A percentile compares a stretch with the other conserved stretches of the same genome.
Conservation (phyloP, 1,140 invertebrate species). For the Drosophila bocqueti region DNA sequence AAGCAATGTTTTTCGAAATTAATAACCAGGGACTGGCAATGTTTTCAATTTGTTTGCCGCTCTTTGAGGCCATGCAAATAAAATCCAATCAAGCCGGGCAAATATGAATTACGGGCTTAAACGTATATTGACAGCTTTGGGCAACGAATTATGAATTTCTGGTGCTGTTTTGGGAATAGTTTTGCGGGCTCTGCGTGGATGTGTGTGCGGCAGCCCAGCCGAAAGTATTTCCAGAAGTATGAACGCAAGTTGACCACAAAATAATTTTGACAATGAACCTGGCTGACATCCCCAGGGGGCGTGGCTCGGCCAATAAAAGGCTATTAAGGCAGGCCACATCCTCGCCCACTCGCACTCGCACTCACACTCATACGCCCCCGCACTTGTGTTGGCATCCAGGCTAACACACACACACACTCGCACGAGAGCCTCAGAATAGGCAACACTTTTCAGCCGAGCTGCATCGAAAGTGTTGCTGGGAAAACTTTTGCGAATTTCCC, state of each 20-base stretch:
- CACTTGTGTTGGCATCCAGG: slow-evolving; percentile 29
- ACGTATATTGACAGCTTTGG: slow-evolving; percentile 11
- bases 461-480: slow-evolving; percentile 72
- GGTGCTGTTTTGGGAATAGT: slow-evolving; percentile 23
- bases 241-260: slow-evolving; percentile 81
- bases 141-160: slow-evolving; percentile 40
- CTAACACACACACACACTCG: slow-evolving; percentile 8
- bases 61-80: slow-evolving; percentile 25
- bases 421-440: slow-evolving; percentile 62
- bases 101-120: slow-evolving; percentile 17
- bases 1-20: neutral
- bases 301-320: slow-evolving; percentile 61
- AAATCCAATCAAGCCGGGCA: slow-evolving; percentile 12
- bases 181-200: neutral
- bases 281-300: slow-evolving; percentile 29
- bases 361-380: slow-evolving; percentile 8
- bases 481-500: slow-evolving; percentile 75
- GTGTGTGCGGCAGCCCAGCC: neutral
- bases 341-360: slow-evolving; percentile 7
- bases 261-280: slow-evolving; percentile 83
- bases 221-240: slow-evolving; percentile 70
- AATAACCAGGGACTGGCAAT: slow-evolving; percentile 6
- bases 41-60: slow-evolving; percentile 19
- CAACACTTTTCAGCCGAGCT: slow-evolving; percentile 71
- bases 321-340: slow-evolving; percentile 64